Evolutionary conservation across 2,797 vertebrate genomes (phyloP).

Genomic region (Rhodeus uyekii): DNA sequence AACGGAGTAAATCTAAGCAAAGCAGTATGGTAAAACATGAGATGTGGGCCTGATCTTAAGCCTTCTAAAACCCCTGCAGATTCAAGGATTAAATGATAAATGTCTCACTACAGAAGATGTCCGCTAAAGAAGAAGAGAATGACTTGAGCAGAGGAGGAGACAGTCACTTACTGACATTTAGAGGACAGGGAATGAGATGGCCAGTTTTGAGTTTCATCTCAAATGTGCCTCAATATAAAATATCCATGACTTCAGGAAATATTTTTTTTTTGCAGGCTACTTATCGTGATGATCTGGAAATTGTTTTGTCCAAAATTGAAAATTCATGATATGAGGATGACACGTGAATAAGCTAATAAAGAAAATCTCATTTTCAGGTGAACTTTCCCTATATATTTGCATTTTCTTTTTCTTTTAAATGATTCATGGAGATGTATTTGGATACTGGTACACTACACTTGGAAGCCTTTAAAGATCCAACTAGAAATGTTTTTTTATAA

Average conservation of each 20-base stretch:
- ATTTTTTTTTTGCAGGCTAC: no score
- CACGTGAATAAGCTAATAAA: background rate
- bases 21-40: background rate
- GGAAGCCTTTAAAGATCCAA: background rate
- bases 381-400: background rate
- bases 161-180: slow-evolving; percentile 32
- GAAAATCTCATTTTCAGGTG: background rate
- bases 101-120: slow-evolving; percentile 11
- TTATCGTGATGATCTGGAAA: background rate
- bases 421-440: background rate
- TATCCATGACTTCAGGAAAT: background rate
- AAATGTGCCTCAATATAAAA: slow-evolving; percentile 8
- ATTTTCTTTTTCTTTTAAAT: no score
- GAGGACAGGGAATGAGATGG: slow-evolving; percentile 12
- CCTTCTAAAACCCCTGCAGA: slow-evolving; percentile 20
- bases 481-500: background rate
- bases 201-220: slow-evolving; percentile 21
- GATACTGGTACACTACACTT: background rate
- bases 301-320: background rate
- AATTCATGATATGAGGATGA: background rate
- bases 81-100: slow-evolving; percentile 41
- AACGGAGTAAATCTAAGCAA: slow-evolving; percentile 4
- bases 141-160: slow-evolving; percentile 13
- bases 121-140: slow-evolving; percentile 2
- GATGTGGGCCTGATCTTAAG: slow-evolving; percentile 8